Base-by-base conservation (phyloP, 2,888 invertebrate genomes). In the Daptonema setosum region DNA sequence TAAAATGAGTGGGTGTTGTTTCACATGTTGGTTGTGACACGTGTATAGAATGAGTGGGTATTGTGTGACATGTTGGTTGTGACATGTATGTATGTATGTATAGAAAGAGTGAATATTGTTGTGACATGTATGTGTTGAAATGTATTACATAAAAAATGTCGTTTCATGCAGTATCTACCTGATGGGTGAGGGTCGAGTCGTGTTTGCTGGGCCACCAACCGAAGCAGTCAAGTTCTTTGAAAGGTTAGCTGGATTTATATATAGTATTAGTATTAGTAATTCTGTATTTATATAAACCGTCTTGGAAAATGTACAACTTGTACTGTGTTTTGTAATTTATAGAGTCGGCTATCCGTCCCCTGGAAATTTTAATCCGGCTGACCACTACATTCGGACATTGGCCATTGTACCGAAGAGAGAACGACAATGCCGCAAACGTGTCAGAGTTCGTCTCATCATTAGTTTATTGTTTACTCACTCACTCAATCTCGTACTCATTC, bases 141-240 rank as follows among this genome's bases (percentile, higher is more conserved):
- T n/a, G n/a, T n/a, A n/a, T n/a, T n/a, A n/a, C n/a, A n/a, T 5
- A 22, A 25, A 20, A 28, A 5, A 28, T 26, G 20, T 25, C 2
- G 30, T 2, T 54, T 29, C 28, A 24, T 20, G 2, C 28, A 68
- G 72, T 57, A 64, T 78, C 2, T 64, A 76, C 41, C 77, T 91
- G 58, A 82, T 93, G 81, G 84, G 88, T 0, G 88, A 90, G 68
- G 93, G 93, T 1, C 76, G 86, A 61, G 83, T 85, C 0, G 90
- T 87, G 1, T 78, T 71, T 65, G 68, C 87, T 61, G 91, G 91
- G 1, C 80, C 83, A 0, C 80, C 84, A 0, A 78, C 78, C 28
- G 81, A 84, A 66, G 86, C 87, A 0, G 80, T 80, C 22, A 75
- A 78, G 1, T 87, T 87, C 73, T 87, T 87, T 67, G 79, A 62